phyloP scores from a whole-genome alignment of 2,888 invertebrate species.

The Podabrus alpinus region DNA sequence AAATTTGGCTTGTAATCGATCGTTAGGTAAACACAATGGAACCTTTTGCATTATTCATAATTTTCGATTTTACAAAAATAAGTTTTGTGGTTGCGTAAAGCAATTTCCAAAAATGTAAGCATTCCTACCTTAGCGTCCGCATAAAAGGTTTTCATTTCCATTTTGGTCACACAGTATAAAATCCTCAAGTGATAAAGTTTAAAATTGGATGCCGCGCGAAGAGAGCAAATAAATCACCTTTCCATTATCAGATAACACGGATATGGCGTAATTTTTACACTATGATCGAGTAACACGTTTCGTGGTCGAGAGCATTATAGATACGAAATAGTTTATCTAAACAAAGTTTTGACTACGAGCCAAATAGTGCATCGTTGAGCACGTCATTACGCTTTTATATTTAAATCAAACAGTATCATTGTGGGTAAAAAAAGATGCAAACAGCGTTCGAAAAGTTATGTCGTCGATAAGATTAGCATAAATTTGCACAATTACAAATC shows the following conservation, averaged over 20 bases:
- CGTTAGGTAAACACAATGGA: background rate
- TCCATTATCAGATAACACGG: background rate
- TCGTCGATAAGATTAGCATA: background rate
- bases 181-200: background rate
- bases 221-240: background rate
- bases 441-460: background rate
- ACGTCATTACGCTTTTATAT: constrained; percentile 5
- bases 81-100: background rate
- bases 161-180: background rate
- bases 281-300: constrained; percentile 4
- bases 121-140: background rate
- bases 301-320: constrained; percentile 7
- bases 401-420: constrained; percentile 3
- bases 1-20: background rate
- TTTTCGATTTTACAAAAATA: background rate
- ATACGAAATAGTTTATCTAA: constrained; percentile 18
- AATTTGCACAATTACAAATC: background rate
- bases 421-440: background rate
- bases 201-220: background rate
- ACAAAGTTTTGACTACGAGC: constrained; percentile 22
- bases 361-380: constrained; percentile 14
- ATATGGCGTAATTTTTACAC: background rate
- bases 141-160: constrained; percentile 7
- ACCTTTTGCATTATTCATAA: background rate
- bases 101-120: background rate